Evolutionary conservation across 1,140 invertebrate species (phyloP).

Genomic region (Wasmannia auropunctata): DNA sequence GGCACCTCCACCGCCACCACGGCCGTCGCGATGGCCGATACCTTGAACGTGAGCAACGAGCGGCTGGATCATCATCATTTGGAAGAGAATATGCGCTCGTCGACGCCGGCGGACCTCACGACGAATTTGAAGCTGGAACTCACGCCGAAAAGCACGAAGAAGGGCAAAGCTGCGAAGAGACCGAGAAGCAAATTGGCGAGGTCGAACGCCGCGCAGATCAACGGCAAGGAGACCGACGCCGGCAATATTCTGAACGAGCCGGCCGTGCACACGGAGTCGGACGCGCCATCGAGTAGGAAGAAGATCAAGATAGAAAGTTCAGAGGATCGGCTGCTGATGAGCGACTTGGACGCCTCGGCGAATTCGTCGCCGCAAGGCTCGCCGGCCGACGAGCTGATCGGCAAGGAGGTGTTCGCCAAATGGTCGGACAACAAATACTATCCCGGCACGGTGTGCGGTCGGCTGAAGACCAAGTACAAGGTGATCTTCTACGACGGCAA

Average conservation of each 20-base stretch:
- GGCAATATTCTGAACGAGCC: not conserved
- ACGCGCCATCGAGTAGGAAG: conserved; percentile 27
- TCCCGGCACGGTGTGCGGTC: conserved; percentile 85
- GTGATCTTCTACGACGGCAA: conserved; percentile 88
- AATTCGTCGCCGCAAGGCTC: not conserved
- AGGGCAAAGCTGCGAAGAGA: conserved; percentile 54
- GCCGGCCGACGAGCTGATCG: conserved; percentile 75
- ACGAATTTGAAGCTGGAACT: not conserved
- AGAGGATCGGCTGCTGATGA: not conserved
- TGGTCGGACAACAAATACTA: conserved; percentile 89
- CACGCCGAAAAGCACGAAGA: conserved; percentile 60
- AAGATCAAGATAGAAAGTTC: conserved; percentile 60
- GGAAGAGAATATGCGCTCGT: conserved; percentile 69
- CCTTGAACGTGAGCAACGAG: conserved; percentile 62
- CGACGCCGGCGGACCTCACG: conserved; percentile 74
- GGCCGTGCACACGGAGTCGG: not conserved
- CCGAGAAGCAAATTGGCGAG: conserved; percentile 42
- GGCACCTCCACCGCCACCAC: not conserved
- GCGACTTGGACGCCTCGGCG: not conserved
- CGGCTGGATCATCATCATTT: conserved; percentile 54
- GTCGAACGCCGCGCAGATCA: not conserved
- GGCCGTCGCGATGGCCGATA: not conserved
- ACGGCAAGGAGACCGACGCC: not conserved
- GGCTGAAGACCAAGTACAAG: conserved; percentile 86
- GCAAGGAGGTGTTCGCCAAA: conserved; percentile 87